Percentiles rank a stretch among this genome's conserved stretches.
These are phyloP conservation scores for Pharmacophagus antenor DNA, from an alignment of 2,888 invertebrate genomes.

Conservation along the genomic window DNA sequence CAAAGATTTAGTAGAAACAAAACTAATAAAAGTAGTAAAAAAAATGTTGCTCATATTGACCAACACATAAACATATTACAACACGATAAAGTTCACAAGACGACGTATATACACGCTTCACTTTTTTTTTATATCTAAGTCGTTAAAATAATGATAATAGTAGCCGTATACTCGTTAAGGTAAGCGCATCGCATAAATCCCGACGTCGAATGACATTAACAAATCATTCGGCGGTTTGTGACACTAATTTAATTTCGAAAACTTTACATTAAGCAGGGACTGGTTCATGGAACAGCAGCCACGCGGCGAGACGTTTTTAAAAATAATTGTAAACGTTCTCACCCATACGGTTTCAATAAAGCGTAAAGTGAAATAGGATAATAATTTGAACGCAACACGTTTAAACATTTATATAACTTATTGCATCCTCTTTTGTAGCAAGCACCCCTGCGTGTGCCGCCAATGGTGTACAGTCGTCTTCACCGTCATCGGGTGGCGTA, in stretches of 20 bases:
- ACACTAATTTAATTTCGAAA: conserved; percentile 27
- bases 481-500: no score
- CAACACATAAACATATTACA: not conserved
- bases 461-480: no score
- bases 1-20: no score
- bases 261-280: conserved; percentile 17
- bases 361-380: conserved; percentile 13
- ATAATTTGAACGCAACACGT: not conserved
- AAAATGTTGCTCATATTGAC: not conserved
- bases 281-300: not conserved
- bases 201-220: conserved; percentile 45
- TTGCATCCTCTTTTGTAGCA: no score
- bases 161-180: conserved; percentile 26
- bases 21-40: no score
- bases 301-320: conserved; percentile 1
- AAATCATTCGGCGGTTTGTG: conserved; percentile 30
- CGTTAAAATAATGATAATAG: conserved; percentile 28
- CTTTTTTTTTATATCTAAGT: conserved; percentile 15
- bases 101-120: conserved; percentile 2
- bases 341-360: conserved; percentile 24
- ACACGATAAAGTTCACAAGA: conserved; percentile 11
- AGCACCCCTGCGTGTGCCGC: no score
- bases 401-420: not conserved
- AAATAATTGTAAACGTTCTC: conserved; percentile 13
- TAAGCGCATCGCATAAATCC: conserved; percentile 59